phyloP scores from a whole-genome alignment of 2,888 invertebrate species.

The Copidosoma aretas region DNA sequence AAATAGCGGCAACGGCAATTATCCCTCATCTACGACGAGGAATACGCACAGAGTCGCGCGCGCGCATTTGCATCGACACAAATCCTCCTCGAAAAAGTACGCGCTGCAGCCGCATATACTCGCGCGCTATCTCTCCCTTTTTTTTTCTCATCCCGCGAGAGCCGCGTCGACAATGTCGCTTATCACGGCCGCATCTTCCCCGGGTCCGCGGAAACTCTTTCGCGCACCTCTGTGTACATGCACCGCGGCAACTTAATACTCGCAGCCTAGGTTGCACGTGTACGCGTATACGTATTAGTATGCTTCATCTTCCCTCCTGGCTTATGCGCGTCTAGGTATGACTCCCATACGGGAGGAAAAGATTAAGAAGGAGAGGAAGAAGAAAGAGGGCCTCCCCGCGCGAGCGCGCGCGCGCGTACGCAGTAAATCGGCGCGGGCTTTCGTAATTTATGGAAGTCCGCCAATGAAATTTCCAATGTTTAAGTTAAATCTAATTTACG shows the following conservation, averaged over 20 bases:
- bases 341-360: slow-evolving; percentile 19
- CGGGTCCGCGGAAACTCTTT: slow-evolving; percentile 23
- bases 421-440: slow-evolving; percentile 45
- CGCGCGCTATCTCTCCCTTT: not conserved
- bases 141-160: not conserved
- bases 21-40: slow-evolving; percentile 21
- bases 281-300: slow-evolving; percentile 2
- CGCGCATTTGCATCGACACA: slow-evolving; percentile 33
- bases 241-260: slow-evolving; percentile 25
- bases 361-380: slow-evolving; percentile 29
- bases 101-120: too few relatives aligned
- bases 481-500: slow-evolving; percentile 60
- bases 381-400: slow-evolving; percentile 25
- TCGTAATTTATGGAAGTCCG: slow-evolving; percentile 54
- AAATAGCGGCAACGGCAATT: slow-evolving; percentile 18
- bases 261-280: not conserved
- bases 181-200: slow-evolving; percentile 30
- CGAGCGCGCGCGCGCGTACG: slow-evolving; percentile 21
- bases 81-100: slow-evolving; percentile 3
- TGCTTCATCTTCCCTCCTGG: too few relatives aligned
- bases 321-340: slow-evolving; percentile 16
- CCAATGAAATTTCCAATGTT: slow-evolving; percentile 58
- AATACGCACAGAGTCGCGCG: too few relatives aligned
- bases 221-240: slow-evolving; percentile 16
- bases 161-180: slow-evolving; percentile 34